These are phyloP conservation scores for Dendroctonus ponderosae DNA, from an alignment of 1,140 invertebrate genomes.

Conservation along the genomic window DNA sequence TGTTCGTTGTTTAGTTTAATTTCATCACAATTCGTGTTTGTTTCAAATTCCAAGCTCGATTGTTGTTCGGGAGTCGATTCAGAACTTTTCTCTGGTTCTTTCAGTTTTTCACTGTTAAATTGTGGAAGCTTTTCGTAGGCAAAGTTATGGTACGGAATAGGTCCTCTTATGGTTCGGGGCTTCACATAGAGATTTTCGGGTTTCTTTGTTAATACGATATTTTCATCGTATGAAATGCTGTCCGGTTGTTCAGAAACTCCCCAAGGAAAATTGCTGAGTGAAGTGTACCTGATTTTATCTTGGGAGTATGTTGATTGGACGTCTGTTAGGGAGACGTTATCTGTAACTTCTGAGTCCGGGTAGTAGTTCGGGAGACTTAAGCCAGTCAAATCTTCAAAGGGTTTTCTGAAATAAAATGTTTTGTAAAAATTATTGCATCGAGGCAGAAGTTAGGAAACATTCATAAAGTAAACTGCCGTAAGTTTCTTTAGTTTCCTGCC, in stretches of 20 bases:
- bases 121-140: conserved; percentile 26
- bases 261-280: conserved; percentile 36
- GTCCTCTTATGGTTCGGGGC: conserved; percentile 45
- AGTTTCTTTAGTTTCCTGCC: no score
- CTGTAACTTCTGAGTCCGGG: conserved; percentile 51
- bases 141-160: conserved; percentile 39
- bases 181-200: conserved; percentile 36
- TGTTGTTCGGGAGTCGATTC: conserved; percentile 24
- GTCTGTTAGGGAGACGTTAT: conserved; percentile 49
- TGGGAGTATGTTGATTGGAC: conserved; percentile 41
- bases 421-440: neutral
- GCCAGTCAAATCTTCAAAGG: conserved; percentile 39
- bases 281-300: conserved; percentile 33
- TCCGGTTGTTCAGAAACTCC: conserved; percentile 31
- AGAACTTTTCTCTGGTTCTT: conserved; percentile 7
- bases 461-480: no score
- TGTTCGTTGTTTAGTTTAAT: conserved; percentile 44
- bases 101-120: conserved; percentile 15
- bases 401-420: conserved; percentile 23
- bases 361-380: conserved; percentile 50
- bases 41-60: conserved; percentile 39
- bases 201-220: conserved; percentile 46
- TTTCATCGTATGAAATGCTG: conserved; percentile 48
- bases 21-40: conserved; percentile 46
- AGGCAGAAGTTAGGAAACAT: no score